These are phyloP conservation scores for Zaprionus vittiger DNA, from an alignment of 1,140 invertebrate species.

Conservation along the genomic window DNA sequence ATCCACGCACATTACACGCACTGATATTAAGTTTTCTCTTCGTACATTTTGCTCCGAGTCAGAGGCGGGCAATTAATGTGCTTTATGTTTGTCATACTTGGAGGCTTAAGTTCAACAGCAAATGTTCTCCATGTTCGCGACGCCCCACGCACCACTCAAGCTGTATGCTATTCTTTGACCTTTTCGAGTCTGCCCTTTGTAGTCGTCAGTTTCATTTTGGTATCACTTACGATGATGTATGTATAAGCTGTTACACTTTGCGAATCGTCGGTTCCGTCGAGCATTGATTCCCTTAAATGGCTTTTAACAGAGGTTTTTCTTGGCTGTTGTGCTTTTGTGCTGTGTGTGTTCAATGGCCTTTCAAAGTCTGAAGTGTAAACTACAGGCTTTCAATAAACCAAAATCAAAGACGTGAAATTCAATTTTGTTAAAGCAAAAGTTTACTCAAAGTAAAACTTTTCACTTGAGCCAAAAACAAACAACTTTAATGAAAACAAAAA, in stretches of 20 bases:
- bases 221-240: constrained; percentile 32
- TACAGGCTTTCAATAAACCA: constrained; percentile 17
- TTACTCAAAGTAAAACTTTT: constrained; percentile 47
- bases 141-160: constrained; percentile 2
- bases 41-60: constrained; percentile 27
- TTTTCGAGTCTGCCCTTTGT: constrained; percentile 43
- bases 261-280: constrained; percentile 51
- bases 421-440: constrained; percentile 28
- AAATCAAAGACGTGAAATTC: constrained; percentile 24
- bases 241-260: constrained; percentile 7
- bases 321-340: constrained; percentile 9
- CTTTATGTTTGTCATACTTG: constrained; percentile 72
- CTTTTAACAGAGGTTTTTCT: constrained; percentile 25
- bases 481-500: constrained; percentile 31
- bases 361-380: constrained; percentile 15
- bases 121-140: constrained; percentile 3
- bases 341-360: constrained; percentile 28
- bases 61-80: constrained; percentile 71
- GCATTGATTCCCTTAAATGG: constrained; percentile 45
- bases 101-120: constrained; percentile 30
- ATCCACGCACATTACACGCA: constrained; percentile 44
- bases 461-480: constrained; percentile 54
- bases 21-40: constrained; percentile 39
- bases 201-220: constrained; percentile 20
- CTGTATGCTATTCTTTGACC: constrained; percentile 35